A percentile compares a stretch with the other conserved stretches of the same genome.
Evolutionary conservation across 2,797 vertebrate genomes (phyloP).

Genomic region (Tapera naevia): DNA sequence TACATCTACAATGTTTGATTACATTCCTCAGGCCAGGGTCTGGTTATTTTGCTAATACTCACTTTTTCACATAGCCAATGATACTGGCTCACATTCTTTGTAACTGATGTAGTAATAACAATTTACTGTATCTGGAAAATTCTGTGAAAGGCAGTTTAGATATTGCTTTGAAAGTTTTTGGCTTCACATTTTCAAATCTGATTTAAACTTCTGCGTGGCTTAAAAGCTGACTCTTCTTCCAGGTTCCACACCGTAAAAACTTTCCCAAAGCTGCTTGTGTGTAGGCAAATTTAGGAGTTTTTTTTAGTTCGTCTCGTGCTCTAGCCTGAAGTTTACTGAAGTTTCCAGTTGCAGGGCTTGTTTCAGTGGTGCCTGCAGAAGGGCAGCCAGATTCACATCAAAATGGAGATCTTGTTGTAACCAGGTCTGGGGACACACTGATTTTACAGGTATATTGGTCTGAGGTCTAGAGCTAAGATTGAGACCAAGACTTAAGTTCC

Average conservation of each 20-base stretch:
- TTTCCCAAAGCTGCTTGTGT: fast-evolving
- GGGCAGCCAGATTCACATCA: fast-evolving
- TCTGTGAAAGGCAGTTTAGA: fast-evolving
- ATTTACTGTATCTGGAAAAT: not conserved
- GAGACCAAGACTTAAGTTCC: not conserved
- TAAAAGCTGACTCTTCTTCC: not conserved
- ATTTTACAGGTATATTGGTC: fast-evolving
- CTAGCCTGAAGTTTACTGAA: not conserved
- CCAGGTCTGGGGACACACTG: not conserved
- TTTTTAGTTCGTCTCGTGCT: not conserved
- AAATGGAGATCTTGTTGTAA: not conserved
- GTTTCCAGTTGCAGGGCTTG: not conserved
- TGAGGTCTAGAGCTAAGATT: not conserved
- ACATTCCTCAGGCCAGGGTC: not conserved
- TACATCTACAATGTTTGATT: not conserved
- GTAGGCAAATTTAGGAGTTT: not conserved
- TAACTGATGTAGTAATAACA: not conserved
- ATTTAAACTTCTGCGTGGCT: not conserved
- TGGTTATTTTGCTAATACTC: not conserved
- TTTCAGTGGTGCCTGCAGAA: not conserved
- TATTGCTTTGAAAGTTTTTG: not conserved
- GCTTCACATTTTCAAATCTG: not conserved
- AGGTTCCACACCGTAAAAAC: not conserved
- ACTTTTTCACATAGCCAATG: not conserved
- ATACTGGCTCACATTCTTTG: not conserved